A percentile compares a stretch with the other conserved stretches of the same genome.
Evolutionary conservation across 2,113 vertebrate species (phyloP).

Genomic region (Fukomys damarensis): DNA sequence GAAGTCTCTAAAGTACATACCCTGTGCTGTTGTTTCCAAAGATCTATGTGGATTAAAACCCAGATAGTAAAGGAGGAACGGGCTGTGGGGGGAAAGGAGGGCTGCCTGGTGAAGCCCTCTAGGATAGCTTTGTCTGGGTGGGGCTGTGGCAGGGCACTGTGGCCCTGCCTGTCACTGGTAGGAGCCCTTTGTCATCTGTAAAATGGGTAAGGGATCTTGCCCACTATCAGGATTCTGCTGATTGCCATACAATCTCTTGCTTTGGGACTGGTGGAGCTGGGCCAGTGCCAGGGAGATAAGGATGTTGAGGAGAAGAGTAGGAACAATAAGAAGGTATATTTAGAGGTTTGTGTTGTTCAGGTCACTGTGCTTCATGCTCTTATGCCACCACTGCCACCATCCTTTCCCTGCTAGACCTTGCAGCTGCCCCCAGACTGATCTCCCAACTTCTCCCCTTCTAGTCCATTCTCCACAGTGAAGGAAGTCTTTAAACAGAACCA

Average conservation of each 20-base stretch:
- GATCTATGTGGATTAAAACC: neutral
- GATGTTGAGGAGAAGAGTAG: neutral
- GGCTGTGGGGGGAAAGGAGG: neutral
- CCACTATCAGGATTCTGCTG: neutral
- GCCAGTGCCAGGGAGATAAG: neutral
- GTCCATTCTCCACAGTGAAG: neutral
- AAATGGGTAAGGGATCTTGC: neutral
- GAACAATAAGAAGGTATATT: neutral
- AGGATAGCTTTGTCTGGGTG: neutral
- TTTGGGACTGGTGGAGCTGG: neutral
- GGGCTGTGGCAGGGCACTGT: neutral
- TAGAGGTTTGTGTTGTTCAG: neutral
- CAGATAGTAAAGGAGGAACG: neutral
- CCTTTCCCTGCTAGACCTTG: neutral
- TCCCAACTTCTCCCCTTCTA: neutral
- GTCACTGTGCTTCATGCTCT: fast-evolving
- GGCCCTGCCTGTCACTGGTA: neutral
- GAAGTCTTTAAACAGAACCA: neutral
- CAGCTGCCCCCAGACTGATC: neutral
- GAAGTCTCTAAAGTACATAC: neutral
- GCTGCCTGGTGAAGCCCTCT: neutral
- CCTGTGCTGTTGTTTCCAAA: neutral
- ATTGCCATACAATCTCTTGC: neutral
- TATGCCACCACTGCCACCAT: neutral
- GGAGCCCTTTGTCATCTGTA: neutral